Evolutionary conservation across 2,888 invertebrate species (phyloP).

Genomic region (Yponomeuta cagnagella): DNA sequence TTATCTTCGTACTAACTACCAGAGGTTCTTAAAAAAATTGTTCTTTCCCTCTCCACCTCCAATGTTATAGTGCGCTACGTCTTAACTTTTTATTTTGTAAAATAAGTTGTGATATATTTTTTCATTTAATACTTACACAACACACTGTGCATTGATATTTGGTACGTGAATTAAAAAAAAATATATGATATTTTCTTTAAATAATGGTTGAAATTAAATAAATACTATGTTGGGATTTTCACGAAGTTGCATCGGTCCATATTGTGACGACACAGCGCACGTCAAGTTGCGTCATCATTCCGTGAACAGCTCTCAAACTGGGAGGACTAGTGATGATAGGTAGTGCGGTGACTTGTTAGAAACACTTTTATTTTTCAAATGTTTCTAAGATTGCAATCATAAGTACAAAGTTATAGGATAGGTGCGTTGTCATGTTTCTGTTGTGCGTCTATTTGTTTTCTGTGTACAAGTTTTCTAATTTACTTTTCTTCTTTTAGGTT

Average conservation of each 20-base stretch:
- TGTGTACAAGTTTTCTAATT: background rate
- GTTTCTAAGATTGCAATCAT: constrained; percentile 65
- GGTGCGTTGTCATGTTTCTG: constrained; percentile 33
- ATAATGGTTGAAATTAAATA: background rate
- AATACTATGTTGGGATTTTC: constrained; percentile 7
- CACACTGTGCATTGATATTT: background rate
- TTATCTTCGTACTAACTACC: too few relatives aligned
- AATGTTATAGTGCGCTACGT: background rate
- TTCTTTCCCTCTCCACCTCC: background rate
- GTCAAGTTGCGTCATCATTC: constrained; percentile 69
- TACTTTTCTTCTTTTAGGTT: constrained; percentile 43
- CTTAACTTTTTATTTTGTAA: background rate
- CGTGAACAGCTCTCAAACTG: constrained; percentile 59
- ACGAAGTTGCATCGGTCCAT: background rate
- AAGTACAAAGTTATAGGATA: constrained; percentile 70
- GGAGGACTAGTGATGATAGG: constrained; percentile 59
- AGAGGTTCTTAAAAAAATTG: too few relatives aligned
- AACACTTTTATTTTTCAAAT: constrained; percentile 60
- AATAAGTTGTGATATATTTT: background rate
- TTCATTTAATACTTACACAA: background rate
- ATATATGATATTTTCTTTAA: background rate
- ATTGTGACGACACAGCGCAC: constrained; percentile 13
- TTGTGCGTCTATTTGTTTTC: background rate
- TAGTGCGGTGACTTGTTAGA: constrained; percentile 45
- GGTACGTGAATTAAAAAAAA: background rate